phyloP scores from a whole-genome alignment of 2,888 invertebrate species.

The Anaspis maculata region DNA sequence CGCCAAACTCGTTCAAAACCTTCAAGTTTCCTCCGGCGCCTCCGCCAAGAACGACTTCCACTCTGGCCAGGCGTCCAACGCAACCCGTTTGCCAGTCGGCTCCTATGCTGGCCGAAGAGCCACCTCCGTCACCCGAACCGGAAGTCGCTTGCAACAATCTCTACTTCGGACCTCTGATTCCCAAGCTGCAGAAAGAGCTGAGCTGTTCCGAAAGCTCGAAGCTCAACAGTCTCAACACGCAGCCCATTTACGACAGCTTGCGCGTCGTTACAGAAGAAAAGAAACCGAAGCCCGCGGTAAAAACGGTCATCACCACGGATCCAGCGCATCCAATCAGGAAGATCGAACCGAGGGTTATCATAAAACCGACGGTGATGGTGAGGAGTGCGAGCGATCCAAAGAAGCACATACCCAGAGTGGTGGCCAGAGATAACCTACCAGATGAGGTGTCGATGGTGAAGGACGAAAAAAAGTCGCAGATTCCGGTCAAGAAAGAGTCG shows the following conservation, averaged over 20 bases:
- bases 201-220: constrained; percentile 15
- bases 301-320: constrained; percentile 48
- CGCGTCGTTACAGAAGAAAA: constrained; percentile 12
- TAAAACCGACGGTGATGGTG: constrained; percentile 49
- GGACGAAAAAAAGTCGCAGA: constrained; percentile 31
- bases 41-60: constrained; percentile 64
- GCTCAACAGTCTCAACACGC: constrained; percentile 30
- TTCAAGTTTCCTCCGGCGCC: constrained; percentile 57
- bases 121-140: constrained; percentile 42
- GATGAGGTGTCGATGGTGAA: constrained; percentile 12
- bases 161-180: constrained; percentile 49
- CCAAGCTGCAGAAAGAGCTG: constrained; percentile 32
- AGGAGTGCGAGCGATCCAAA: constrained; percentile 30
- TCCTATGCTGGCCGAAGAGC: constrained; percentile 44
- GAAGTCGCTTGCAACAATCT: constrained; percentile 47
- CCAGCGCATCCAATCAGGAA: constrained; percentile 39
- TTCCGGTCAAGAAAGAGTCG: constrained; percentile 33
- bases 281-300: constrained; percentile 11
- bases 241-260: constrained; percentile 33
- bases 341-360: constrained; percentile 52
- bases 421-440: constrained; percentile 33
- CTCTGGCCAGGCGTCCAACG: constrained; percentile 47
- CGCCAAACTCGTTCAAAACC: constrained; percentile 27
- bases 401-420: constrained; percentile 46
- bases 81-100: constrained; percentile 44